Evolutionary conservation across 53 echinoderm and acorn worm species (phyloP), one percentile per base, ranked within the genome.

Genomic region (Mesocentrotus franciscanus): DNA sequence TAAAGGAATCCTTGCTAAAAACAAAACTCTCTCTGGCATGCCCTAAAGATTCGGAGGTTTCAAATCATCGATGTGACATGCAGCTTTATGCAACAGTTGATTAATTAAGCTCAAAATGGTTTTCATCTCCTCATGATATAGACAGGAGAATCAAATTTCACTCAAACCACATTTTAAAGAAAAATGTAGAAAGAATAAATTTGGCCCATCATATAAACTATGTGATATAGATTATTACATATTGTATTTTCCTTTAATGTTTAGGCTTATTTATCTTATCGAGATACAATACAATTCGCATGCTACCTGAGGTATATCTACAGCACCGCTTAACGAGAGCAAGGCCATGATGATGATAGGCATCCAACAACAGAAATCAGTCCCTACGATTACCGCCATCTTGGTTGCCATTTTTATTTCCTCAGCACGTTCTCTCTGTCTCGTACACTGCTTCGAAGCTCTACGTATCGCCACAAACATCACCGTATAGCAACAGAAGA

Each of bases 351-450:
- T 95, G 56, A 98, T 98, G 56, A 98, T 97, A 27, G 98, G 98
- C 97, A 98, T 97, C 98, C 98, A 98, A 81, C 98, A 98, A 22
- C 96, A 96, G 94, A 98, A 97, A 91, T 98, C 98, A 26, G 98
- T 98, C 24, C 97, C 96, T 1, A 98, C 97, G 60, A 98, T 98
- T 35, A 98, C 97, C 20, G 97, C 98, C 98, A 98, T 98, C 85
- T 98, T 98, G 42, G 98, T 98, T 85, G 98, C 98, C 98, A 98
- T 98, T 95, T 98, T 98, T 95, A 98, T 95, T 64, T 98, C 98
- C 74, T 98, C 97, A 16, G 96, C 61, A 30, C 93, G 95, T 95
- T 97, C 97, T 42, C 97, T 93, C 59, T 96, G 96, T 92, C 97
- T 96, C 60, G 98, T 96, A 95, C 97, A 97, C 92, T 97, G 96